A percentile compares a stretch with the other conserved stretches of the same genome.
Conservation (phyloP, 2,888 invertebrate species). For the Dryomyza anilis region DNA sequence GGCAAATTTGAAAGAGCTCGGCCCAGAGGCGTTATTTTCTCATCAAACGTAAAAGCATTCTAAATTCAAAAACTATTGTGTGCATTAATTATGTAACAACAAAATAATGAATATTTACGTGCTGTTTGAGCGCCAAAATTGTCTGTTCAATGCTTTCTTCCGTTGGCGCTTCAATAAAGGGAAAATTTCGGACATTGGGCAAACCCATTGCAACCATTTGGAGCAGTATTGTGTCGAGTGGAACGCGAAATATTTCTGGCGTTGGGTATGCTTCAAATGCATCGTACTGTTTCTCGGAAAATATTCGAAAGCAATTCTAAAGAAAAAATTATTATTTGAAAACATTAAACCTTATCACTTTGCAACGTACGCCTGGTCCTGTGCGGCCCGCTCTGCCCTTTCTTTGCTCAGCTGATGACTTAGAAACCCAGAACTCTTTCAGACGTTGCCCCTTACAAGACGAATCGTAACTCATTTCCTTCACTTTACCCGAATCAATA, state of each 20-base stretch:
- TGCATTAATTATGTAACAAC: not conserved
- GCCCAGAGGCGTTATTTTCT: conserved; percentile 85
- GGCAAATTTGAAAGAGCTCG: conserved; percentile 86
- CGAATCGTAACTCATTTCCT: conserved; percentile 96
- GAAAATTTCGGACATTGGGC: conserved; percentile 87
- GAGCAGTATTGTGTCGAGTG: conserved; percentile 87
- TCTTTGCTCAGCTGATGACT: conserved; percentile 95
- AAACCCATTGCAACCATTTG: conserved; percentile 95
- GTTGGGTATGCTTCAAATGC: conserved; percentile 83
- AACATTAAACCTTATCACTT: no score
- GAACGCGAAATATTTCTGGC: conserved; percentile 93
- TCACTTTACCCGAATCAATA: conserved; percentile 94
- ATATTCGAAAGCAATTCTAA: conserved; percentile 82
- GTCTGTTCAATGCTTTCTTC: conserved; percentile 84
- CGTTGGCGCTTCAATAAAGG: conserved; percentile 93
- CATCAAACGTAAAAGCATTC: conserved; percentile 80
- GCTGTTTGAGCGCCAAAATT: conserved; percentile 83
- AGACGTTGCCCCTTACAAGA: conserved; percentile 86
- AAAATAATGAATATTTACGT: conserved; percentile 61
- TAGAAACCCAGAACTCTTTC: conserved; percentile 96
- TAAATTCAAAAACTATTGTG: conserved; percentile 48
- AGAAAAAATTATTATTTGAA: no score
- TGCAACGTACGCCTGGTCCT: conserved; percentile 79
- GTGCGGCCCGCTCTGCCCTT: conserved; percentile 95
- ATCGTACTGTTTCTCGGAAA: conserved; percentile 80